Evolutionary conservation across 23 tunicate species (phyloP).

Genomic region (Ascidia mentula): DNA sequence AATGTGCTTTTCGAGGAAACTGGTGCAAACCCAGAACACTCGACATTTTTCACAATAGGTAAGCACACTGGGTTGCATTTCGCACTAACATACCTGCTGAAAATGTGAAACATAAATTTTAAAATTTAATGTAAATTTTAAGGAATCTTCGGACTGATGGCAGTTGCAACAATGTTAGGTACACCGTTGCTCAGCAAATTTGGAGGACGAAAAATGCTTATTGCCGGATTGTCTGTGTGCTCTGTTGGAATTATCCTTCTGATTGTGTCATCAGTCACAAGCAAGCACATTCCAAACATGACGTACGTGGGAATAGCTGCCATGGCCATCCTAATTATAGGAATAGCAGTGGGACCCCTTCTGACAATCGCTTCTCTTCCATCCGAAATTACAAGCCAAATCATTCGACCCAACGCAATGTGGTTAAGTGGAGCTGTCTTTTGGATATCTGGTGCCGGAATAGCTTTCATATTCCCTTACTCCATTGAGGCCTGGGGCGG

Average conservation of each 20-base stretch:
- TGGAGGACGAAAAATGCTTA: slow-evolving; percentile 17
- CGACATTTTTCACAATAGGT: slow-evolving; percentile 37
- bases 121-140: no score
- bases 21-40: slow-evolving; percentile 8
- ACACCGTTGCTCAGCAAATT: neutral
- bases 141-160: slow-evolving; percentile 6
- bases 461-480: slow-evolving; percentile 35
- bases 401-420: slow-evolving; percentile 34
- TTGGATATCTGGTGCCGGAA: slow-evolving; percentile 26
- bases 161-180: neutral
- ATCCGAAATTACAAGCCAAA: slow-evolving; percentile 37
- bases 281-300: slow-evolving; percentile 3
- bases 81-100: no score
- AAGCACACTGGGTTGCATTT: neutral
- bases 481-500: slow-evolving; percentile 31
- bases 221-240: slow-evolving; percentile 6
- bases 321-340: slow-evolving; percentile 15
- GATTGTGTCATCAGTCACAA: slow-evolving; percentile 10
- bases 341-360: slow-evolving; percentile 5
- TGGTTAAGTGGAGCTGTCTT: slow-evolving; percentile 15
- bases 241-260: slow-evolving; percentile 10
- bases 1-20: slow-evolving; percentile 13
- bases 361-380: slow-evolving; percentile 20
- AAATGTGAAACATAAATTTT: no score
- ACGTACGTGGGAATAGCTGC: slow-evolving; percentile 18